Conservation (phyloP, 2,113 vertebrate species). For the Rattus rattus region DNA sequence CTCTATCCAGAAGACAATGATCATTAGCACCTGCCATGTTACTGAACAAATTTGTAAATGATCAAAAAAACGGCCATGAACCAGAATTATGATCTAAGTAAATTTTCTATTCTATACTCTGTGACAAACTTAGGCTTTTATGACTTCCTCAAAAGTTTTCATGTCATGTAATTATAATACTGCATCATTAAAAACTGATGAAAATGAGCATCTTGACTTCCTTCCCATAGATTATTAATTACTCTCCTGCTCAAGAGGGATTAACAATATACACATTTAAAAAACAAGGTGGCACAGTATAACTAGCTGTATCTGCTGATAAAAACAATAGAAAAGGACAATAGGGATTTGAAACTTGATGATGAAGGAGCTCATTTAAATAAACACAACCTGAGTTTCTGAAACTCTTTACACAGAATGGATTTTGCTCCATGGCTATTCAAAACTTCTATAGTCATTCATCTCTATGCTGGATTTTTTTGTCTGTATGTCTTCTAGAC, state of each 20-base stretch:
- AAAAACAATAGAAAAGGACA: neutral
- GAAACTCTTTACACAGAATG: neutral
- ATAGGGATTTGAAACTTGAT: neutral
- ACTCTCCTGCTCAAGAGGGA: neutral
- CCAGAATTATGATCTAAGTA: neutral
- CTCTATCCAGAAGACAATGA: neutral
- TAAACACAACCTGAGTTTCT: neutral
- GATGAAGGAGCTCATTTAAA: neutral
- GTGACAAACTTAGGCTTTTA: neutral
- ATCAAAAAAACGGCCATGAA: neutral
- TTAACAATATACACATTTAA: neutral
- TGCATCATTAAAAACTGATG: neutral
- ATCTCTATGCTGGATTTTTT: neutral
- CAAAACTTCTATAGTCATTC: neutral
- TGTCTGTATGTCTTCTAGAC: neutral
- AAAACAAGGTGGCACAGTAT: neutral
- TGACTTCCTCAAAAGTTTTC: conserved; percentile 2
- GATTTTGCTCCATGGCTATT: neutral
- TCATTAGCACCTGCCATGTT: neutral
- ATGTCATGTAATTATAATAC: neutral
- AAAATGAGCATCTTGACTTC: neutral
- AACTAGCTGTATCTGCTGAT: neutral
- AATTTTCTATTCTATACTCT: neutral
- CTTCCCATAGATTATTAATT: neutral
- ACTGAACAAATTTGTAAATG: neutral